Evolutionary conservation across 1,140 invertebrate species (phyloP), one percentile per base, ranked within the genome.

Genomic region (Halotydeus destructor): DNA sequence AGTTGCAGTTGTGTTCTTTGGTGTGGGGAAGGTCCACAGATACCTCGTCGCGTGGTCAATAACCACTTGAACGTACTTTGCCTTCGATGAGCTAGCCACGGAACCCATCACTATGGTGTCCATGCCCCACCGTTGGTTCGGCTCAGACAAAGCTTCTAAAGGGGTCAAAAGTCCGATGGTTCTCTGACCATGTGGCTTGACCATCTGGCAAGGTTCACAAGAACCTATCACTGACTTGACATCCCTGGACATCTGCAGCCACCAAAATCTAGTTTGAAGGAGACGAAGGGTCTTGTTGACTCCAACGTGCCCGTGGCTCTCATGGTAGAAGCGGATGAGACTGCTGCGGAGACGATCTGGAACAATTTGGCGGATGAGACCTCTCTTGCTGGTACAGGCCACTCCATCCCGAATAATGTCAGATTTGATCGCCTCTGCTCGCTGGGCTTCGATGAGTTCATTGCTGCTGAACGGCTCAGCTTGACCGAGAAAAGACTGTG

Each of bases 81-180:
- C 21, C 5, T 14, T 6, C 5, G 33, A 19, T 3, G 3, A 26
- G 5, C 12, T 23, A 6, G 32, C 33, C 9, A 25, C 16, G 3
- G 42, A 16, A 3, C 42, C 42, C 12, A 44, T 35, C 12, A 44
- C 33, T 4, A 39, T 24, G 14, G 33, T 27, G 24, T 44, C 38
- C 9, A 40, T 5, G 5, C 11, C 23, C 6, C 3, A 5, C 5
- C 37, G 14, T 4, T 44, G 5, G 5, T 23, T 18, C 6, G 33
- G 19, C 21, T 39, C 16, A 4, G 5, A 19, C 5, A n/a, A 25
- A 8, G 12, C 24, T 4, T 21, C 18, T 4, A 22, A 24, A 5
- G 31, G 32, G 4, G 8, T 21, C 5, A 26, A 4, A 4, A 6
- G 11, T 14, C 35, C 22, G 6, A 12, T 5, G 16, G 26, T 4